These are phyloP conservation scores for Apogon talboti DNA, from an alignment of 2,797 vertebrate genomes.

Conservation along the genomic window DNA sequence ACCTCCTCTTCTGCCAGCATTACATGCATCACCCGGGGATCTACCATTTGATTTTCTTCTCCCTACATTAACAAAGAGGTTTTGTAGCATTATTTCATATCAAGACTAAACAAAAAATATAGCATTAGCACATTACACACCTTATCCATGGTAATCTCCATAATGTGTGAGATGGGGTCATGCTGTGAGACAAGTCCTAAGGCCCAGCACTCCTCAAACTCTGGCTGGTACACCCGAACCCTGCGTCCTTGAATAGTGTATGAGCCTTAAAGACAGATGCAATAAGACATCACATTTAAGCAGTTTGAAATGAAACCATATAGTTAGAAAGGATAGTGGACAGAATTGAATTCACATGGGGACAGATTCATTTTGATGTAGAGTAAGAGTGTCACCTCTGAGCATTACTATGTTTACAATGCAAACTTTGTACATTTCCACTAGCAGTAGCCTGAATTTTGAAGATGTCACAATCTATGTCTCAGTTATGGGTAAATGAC, in stretches of 20 bases:
- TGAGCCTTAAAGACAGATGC: conserved; percentile 82
- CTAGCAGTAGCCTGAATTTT: too few relatives aligned
- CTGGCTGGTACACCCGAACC: conserved; percentile 96
- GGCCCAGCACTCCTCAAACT: conserved; percentile 93
- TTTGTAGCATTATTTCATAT: conserved; percentile 8
- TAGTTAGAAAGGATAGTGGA: neutral
- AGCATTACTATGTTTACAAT: too few relatives aligned
- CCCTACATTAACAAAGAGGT: conserved; percentile 77
- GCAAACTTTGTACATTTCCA: too few relatives aligned
- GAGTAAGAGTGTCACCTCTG: neutral
- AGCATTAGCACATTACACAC: conserved; percentile 68
- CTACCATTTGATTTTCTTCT: conserved; percentile 92
- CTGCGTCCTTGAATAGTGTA: conserved; percentile 95
- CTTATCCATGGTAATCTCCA: conserved; percentile 95
- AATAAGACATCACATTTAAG: conserved; percentile 4
- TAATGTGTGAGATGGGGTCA: conserved; percentile 92
- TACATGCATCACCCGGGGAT: conserved; percentile 96
- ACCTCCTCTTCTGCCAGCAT: conserved; percentile 94
- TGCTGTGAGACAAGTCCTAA: conserved; percentile 92
- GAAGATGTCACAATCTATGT: too few relatives aligned
- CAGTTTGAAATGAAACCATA: neutral
- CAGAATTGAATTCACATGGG: neutral
- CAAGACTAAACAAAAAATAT: neutral
- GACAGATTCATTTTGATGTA: neutral
- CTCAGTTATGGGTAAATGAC: too few relatives aligned